Evolutionary conservation across 2,888 invertebrate species (phyloP).

Genomic region (Deilephila porcellus): DNA sequence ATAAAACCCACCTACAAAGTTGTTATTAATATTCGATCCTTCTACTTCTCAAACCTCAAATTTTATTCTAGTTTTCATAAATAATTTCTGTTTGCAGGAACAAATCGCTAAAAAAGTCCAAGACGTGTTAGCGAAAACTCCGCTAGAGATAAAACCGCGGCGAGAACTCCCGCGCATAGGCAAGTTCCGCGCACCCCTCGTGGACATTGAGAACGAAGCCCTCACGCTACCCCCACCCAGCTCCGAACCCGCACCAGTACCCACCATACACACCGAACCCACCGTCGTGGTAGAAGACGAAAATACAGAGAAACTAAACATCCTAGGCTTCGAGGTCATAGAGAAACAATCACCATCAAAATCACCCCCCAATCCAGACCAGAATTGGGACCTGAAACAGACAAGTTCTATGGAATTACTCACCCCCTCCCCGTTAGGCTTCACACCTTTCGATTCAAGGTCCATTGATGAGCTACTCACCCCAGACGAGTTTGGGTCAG

Average conservation of each 20-base stretch:
- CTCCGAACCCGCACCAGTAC: background rate
- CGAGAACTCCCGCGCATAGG: conserved; percentile 67
- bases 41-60: too few relatives aligned
- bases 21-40: too few relatives aligned
- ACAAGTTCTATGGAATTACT: conserved; percentile 80
- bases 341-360: conserved; percentile 68
- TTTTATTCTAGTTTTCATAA: background rate
- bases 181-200: conserved; percentile 61
- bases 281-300: conserved; percentile 42
- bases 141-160: conserved; percentile 84
- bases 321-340: conserved; percentile 65
- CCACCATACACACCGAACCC: conserved; percentile 31
- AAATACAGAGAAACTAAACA: conserved; percentile 60
- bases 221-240: background rate
- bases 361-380: conserved; percentile 62
- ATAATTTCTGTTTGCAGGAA: conserved; percentile 78
- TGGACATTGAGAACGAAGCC: conserved; percentile 54
- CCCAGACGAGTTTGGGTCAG: conserved; percentile 84
- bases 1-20: too few relatives aligned
- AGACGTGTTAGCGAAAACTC: conserved; percentile 89
- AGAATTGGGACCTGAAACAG: conserved; percentile 68
- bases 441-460: conserved; percentile 83
- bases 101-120: conserved; percentile 90
- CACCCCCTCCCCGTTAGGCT: conserved; percentile 85
- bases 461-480: conserved; percentile 85